Percentiles rank a stretch among this genome's conserved stretches.
phyloP scores from a whole-genome alignment of 2,797 vertebrate genomes.

The Sitta carolinensis region DNA sequence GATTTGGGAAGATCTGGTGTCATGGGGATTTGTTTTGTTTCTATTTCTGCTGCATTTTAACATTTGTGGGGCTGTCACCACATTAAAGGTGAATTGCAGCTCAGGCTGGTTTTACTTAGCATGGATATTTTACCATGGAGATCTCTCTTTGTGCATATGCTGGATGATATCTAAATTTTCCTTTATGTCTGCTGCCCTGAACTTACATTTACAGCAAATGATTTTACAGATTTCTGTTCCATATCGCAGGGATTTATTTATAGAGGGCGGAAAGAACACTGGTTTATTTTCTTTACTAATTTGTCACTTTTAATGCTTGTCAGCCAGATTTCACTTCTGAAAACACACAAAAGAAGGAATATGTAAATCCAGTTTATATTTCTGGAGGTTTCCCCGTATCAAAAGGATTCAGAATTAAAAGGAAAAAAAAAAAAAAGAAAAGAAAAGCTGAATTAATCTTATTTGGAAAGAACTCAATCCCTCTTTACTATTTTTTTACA shows the following conservation, averaged over 20 bases:
- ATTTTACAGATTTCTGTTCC: not conserved
- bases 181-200: not conserved
- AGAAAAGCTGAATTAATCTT: not conserved
- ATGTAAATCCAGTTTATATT: not conserved
- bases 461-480: not conserved
- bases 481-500: not conserved
- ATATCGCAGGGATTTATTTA: not conserved
- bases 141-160: not conserved
- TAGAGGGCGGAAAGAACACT: not conserved
- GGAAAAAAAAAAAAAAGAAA: not conserved
- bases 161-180: not conserved
- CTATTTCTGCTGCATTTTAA: not conserved
- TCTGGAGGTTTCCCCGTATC: not conserved
- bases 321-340: not conserved
- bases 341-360: not conserved
- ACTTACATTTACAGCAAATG: not conserved
- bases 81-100: not conserved
- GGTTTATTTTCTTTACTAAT: conserved; percentile 6
- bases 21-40: fast-evolving
- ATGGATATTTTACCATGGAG: not conserved
- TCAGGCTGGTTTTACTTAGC: not conserved
- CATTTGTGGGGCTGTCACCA: not conserved
- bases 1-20: not conserved
- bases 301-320: not conserved
- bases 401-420: not conserved